phyloP scores from a whole-genome alignment of 1,140 invertebrate species.

The Drosophila oshimai region DNA sequence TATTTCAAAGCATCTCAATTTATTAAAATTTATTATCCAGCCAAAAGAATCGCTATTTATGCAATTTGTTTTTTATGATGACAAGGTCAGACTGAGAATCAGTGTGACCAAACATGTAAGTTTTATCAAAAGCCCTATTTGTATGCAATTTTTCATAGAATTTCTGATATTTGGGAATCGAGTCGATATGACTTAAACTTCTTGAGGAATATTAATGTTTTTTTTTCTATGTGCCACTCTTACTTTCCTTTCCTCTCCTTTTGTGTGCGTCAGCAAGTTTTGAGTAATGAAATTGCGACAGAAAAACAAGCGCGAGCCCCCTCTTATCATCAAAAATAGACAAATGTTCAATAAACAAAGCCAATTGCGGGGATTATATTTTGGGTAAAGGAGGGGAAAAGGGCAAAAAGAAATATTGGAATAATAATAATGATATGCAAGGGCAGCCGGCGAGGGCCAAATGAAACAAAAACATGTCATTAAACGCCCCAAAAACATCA shows the following conservation, averaged over 20 bases:
- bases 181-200: too few relatives aligned
- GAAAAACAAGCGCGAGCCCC: conserved; percentile 42
- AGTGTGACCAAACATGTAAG: too few relatives aligned
- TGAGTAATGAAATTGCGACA: conserved; percentile 68
- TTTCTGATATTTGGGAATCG: too few relatives aligned
- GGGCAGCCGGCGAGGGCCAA: conserved; percentile 17
- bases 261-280: conserved; percentile 26
- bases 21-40: too few relatives aligned
- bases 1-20: too few relatives aligned
- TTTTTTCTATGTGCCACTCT: not conserved
- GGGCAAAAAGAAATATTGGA: conserved; percentile 38
- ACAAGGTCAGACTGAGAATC: too few relatives aligned
- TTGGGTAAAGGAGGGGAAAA: not conserved
- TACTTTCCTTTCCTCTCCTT: not conserved
- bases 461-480: conserved; percentile 64
- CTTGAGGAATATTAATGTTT: too few relatives aligned
- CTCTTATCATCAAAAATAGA: conserved; percentile 57
- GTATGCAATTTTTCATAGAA: too few relatives aligned
- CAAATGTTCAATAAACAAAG: conserved; percentile 72
- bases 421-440: conserved; percentile 72
- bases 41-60: too few relatives aligned
- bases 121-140: too few relatives aligned
- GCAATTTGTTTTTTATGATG: too few relatives aligned
- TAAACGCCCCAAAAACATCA: conserved; percentile 44
- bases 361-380: conserved; percentile 38